These are phyloP conservation scores for Dryocosmus kuriphilus DNA, from an alignment of 2,888 invertebrate genomes.

Conservation along the genomic window DNA sequence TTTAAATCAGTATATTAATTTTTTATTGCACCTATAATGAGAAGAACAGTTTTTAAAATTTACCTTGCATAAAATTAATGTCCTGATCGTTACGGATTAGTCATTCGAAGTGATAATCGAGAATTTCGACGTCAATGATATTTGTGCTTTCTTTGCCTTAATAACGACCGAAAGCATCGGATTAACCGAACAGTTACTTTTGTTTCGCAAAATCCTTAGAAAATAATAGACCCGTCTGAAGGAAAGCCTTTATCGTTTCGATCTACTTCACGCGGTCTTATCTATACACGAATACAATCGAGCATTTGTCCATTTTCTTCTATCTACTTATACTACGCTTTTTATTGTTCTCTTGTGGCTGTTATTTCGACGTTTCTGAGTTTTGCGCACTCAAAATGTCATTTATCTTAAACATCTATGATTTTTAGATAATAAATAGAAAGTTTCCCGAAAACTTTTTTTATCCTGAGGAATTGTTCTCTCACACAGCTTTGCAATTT, in stretches of 20 bases:
- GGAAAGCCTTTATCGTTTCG: conserved; percentile 33
- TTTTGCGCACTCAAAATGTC: not conserved
- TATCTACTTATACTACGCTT: conserved; percentile 30
- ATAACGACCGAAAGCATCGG: conserved; percentile 12
- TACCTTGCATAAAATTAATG: not conserved
- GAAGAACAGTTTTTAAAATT: not conserved
- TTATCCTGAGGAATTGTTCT: not conserved
- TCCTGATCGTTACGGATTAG: not conserved
- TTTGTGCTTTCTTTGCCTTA: not conserved
- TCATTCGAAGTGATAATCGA: not conserved
- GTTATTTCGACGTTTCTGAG: conserved; percentile 1
- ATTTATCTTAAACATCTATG: conserved; percentile 3
- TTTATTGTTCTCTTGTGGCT: conserved; percentile 38
- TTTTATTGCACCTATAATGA: not conserved
- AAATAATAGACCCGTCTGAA: conserved; percentile 36
- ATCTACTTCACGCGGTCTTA: conserved; percentile 42
- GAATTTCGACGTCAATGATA: not conserved
- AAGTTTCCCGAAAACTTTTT: not conserved
- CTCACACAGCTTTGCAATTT: not conserved
- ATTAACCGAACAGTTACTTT: conserved; percentile 30
- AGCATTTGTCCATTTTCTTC: conserved; percentile 38
- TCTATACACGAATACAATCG: conserved; percentile 32
- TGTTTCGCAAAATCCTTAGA: conserved; percentile 38
- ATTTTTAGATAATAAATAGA: conserved; percentile 8
- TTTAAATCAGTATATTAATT: not conserved